Evolutionary conservation across 2,113 vertebrate species (phyloP).

Genomic region (Andinoacara biseriatus): DNA sequence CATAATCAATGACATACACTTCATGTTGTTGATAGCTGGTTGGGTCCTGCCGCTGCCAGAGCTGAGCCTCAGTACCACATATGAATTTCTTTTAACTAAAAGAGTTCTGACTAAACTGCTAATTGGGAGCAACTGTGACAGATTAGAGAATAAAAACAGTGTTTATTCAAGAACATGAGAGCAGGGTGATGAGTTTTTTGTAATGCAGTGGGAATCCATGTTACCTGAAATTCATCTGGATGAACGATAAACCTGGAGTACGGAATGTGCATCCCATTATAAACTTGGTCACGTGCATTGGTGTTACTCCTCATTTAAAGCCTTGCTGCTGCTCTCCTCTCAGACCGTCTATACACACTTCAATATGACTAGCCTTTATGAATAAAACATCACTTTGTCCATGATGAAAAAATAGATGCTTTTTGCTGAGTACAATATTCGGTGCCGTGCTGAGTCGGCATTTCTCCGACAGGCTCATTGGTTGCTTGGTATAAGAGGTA

Average conservation of each 20-base stretch:
- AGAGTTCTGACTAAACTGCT: neutral
- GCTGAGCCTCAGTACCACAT: too few relatives aligned
- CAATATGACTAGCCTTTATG: conserved; percentile 30
- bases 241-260: neutral
- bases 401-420: conserved; percentile 46
- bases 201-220: neutral
- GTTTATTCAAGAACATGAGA: neutral
- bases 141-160: neutral
- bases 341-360: conserved; percentile 13
- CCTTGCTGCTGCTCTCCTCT: neutral
- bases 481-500: conserved; percentile 45
- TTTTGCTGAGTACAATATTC: conserved; percentile 59
- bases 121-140: neutral
- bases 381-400: conserved; percentile 53
- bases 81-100: neutral
- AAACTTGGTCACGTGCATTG: neutral
- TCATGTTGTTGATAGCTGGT: neutral
- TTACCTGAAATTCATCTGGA: neutral
- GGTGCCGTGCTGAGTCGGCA: conserved; percentile 53
- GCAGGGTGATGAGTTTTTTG: neutral
- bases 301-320: neutral
- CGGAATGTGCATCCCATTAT: neutral
- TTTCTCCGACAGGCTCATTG: conserved; percentile 48
- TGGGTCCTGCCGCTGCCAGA: neutral
- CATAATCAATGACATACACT: neutral